Evolutionary conservation across 2,888 invertebrate species (phyloP).

Genomic region (Cephonodes hylas): DNA sequence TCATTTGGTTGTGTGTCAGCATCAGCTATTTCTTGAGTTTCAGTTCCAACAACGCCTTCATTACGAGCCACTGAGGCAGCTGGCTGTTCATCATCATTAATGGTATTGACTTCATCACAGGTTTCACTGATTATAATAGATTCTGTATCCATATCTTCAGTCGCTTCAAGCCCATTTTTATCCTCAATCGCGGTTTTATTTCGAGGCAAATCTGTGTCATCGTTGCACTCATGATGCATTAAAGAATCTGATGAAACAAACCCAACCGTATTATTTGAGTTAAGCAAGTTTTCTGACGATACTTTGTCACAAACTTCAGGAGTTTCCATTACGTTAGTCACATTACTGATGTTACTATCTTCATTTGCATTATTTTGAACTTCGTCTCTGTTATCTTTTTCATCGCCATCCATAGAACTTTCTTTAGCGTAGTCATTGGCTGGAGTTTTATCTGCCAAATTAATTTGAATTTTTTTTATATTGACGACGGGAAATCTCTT

Average conservation of each 20-base stretch:
- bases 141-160: slow-evolving; percentile 64
- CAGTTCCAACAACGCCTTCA: slow-evolving; percentile 35
- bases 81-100: slow-evolving; percentile 37
- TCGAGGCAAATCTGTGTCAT: slow-evolving; percentile 55
- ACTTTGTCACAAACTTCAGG: not conserved
- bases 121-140: slow-evolving; percentile 34
- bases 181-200: slow-evolving; percentile 53
- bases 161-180: slow-evolving; percentile 39
- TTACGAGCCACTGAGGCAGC: slow-evolving; percentile 36
- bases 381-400: not conserved
- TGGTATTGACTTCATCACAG: slow-evolving; percentile 43
- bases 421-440: not conserved
- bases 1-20: slow-evolving; percentile 61
- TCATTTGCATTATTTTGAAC: no score
- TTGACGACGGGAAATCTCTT: slow-evolving; percentile 39
- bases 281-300: not conserved
- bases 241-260: slow-evolving; percentile 8
- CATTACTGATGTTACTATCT: not conserved
- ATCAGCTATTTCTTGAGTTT: slow-evolving; percentile 58
- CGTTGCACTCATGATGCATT: slow-evolving; percentile 38
- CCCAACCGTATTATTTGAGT: not conserved
- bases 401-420: not conserved
- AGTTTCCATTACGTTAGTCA: not conserved
- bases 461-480: slow-evolving; percentile 31
- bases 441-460: not conserved